Evolutionary conservation across 2,113 vertebrate species (phyloP).

Genomic region (Condylura cristata): DNA sequence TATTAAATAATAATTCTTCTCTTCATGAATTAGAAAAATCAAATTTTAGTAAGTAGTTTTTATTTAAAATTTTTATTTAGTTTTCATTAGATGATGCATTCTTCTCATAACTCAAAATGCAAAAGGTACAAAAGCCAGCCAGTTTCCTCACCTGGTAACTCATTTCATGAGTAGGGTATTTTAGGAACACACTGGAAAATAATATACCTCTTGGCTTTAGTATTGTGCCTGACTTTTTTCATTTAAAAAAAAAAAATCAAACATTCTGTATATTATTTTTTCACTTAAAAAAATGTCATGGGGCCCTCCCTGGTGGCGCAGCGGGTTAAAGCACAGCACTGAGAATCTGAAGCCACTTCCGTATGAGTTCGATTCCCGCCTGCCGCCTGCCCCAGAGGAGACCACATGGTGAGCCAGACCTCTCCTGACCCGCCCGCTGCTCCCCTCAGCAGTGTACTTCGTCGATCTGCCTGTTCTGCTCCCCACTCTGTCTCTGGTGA

Average conservation of each 20-base stretch:
- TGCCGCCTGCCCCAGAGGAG: too few relatives aligned
- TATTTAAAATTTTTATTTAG: constrained; percentile 36
- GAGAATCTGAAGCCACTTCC: too few relatives aligned
- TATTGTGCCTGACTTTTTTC: neutral
- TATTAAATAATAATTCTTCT: constrained; percentile 11
- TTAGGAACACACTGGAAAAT: neutral
- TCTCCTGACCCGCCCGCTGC: too few relatives aligned
- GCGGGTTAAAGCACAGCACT: too few relatives aligned
- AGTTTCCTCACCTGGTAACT: neutral
- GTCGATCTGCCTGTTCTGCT: too few relatives aligned
- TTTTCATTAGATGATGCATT: constrained; percentile 26
- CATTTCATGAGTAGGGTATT: neutral
- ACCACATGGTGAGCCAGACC: too few relatives aligned
- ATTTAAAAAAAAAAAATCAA: neutral
- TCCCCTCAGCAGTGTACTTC: too few relatives aligned
- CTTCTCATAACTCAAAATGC: constrained; percentile 20
- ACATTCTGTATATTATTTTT: neutral
- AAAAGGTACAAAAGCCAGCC: neutral
- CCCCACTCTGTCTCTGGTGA: too few relatives aligned
- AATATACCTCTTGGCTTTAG: neutral
- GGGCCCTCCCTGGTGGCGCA: too few relatives aligned
- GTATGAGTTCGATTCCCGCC: too few relatives aligned
- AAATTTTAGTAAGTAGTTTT: constrained; percentile 21
- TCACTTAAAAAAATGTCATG: neutral
- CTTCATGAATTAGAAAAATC: constrained; percentile 43